These are phyloP conservation scores for Archocentrus centrarchus DNA, from an alignment of 2,113 vertebrate genomes.

Conservation along the genomic window DNA sequence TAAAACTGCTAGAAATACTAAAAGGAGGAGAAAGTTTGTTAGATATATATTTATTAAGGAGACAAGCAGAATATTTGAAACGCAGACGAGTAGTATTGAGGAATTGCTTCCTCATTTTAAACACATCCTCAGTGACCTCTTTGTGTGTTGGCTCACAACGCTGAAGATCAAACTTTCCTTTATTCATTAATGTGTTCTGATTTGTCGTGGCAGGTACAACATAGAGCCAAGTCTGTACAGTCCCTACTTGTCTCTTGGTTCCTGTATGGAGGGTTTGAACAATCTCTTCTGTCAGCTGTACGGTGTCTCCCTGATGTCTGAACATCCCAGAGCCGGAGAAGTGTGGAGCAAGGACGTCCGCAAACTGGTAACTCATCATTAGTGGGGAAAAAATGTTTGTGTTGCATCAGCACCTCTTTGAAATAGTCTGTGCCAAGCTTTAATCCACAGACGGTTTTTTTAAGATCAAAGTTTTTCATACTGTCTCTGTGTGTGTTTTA, in stretches of 20 bases:
- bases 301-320: slow-evolving; percentile 89
- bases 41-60: background rate
- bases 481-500: background rate
- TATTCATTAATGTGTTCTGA: background rate
- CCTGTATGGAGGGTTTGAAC: slow-evolving; percentile 96
- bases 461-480: background rate
- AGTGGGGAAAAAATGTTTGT: background rate
- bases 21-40: background rate
- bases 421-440: background rate
- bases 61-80: background rate
- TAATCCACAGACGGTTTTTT: background rate
- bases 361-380: slow-evolving; percentile 86
- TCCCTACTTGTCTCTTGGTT: slow-evolving; percentile 93
- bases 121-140: background rate
- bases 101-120: too few species aligned
- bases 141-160: background rate
- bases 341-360: slow-evolving; percentile 94
- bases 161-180: background rate
- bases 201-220: slow-evolving; percentile 87
- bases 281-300: slow-evolving; percentile 88
- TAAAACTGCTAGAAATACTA: too few species aligned
- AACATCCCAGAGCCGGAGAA: slow-evolving; percentile 88
- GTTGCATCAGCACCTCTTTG: background rate
- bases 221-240: slow-evolving; percentile 95
- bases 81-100: background rate